Evolutionary conservation across 2,113 vertebrate species (phyloP), one percentile per base, ranked within the genome.

Genomic region (Anguilla japonica): DNA sequence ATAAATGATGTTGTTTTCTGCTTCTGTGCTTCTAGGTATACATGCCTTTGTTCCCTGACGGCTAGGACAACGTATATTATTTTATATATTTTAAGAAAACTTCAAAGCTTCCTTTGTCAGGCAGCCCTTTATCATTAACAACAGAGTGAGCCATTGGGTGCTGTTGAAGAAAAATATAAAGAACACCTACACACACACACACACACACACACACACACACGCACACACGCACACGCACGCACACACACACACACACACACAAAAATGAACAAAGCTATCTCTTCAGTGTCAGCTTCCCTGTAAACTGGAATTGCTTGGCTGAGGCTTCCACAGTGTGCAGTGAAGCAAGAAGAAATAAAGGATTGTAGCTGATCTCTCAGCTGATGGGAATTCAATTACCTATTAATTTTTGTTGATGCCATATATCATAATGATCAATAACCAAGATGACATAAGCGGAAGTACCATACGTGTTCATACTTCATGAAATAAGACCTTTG

Each of bases 301-400:
- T 75, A 75, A 75, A 75, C 26, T 13, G 11, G n/a, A 34, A n/a
- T 13, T 26, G 22, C n/a, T 75, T 50, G 15, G 20, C 83, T 34
- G 5, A 15, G 16, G 41, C n/a, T 29, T 50, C 15, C 15, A 50
- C 41, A 13, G 7, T 29, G 67, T 75, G 71, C 40, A 85, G 34
- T 22, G 29, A 29, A 71, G 78, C n/a, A 34, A 34, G 15, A 75
- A 78, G n/a, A n/a, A 57, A 56, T 11, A 79, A 85, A 79, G 75
- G 84, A 50, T 46, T 20, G 71, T 41, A 79, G 67, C 71, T 79
- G 29, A 79, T 79, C 84, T 79, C 71, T 78, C 46, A n/a, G 6
- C 7, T 79, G 75, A 85, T 85, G 84, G 5, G 2, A 85, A 79
- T 79, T 85, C 84, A 79, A 85, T 85, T 75, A 75, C 71, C 71